phyloP scores from a whole-genome alignment of 1,140 invertebrate genomes.

The Phymorhynchus buccinoides region DNA sequence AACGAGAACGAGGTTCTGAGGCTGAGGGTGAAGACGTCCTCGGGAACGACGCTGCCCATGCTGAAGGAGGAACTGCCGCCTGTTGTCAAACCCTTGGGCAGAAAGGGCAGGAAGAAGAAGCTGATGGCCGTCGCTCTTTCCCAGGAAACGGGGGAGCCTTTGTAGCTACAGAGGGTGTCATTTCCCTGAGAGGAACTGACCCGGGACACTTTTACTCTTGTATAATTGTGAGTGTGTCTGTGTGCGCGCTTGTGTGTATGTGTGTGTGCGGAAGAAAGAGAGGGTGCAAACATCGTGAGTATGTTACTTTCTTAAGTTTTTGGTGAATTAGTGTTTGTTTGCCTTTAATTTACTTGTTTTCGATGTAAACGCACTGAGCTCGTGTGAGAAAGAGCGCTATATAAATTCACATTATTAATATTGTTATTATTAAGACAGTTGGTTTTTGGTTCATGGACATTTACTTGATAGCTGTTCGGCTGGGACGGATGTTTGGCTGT shows the following conservation, averaged over 20 bases:
- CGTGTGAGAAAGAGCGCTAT: too few relatives aligned
- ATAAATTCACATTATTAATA: too few relatives aligned
- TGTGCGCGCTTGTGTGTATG: slow-evolving; percentile 37
- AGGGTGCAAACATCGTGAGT: not conserved
- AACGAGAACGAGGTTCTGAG: slow-evolving; percentile 61
- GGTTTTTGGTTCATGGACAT: not conserved
- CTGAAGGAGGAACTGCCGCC: slow-evolving; percentile 34
- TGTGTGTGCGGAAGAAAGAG: not conserved
- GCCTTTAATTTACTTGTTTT: too few relatives aligned
- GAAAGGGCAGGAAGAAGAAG: slow-evolving; percentile 37
- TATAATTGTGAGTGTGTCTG: slow-evolving; percentile 28
- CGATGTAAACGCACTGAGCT: too few relatives aligned
- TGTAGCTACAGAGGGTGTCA: not conserved
- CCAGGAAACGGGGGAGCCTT: not conserved
- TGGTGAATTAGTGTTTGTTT: too few relatives aligned
- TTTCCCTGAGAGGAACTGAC: not conserved
- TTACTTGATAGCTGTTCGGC: not conserved
- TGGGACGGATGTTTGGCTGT: not conserved
- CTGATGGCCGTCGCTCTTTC: slow-evolving; percentile 35
- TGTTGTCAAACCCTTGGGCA: not conserved
- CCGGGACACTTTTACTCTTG: not conserved
- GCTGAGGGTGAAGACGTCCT: slow-evolving; percentile 33
- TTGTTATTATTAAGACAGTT: too few relatives aligned
- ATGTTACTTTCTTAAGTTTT: too few relatives aligned
- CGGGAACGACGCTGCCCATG: slow-evolving; percentile 4